Percentiles rank a stretch among this genome's conserved stretches.
phyloP scores from a whole-genome alignment of 2,797 vertebrate genomes.

The Amblyopsis hoosieri region DNA sequence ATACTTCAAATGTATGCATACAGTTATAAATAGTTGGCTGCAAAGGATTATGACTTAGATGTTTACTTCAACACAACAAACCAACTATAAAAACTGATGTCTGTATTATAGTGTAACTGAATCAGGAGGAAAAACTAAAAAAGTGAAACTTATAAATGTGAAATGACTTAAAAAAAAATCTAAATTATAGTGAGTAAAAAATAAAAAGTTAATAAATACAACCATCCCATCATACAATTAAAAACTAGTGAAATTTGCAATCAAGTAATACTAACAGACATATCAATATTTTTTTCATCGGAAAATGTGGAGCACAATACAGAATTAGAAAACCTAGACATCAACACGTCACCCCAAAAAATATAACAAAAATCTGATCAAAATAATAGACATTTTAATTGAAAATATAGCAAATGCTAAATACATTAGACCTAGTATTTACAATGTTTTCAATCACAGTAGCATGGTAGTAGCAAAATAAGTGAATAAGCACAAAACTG shows the following conservation, averaged over 20 bases:
- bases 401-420: conserved; percentile 99
- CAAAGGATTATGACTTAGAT: conserved; percentile 99
- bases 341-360: conserved; percentile 98
- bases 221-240: conserved; percentile 99
- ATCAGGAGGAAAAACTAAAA: conserved; percentile 99
- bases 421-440: conserved; percentile 99
- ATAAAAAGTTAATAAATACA: conserved; percentile 99
- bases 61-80: conserved; percentile 98
- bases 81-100: conserved; percentile 99
- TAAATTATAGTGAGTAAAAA: conserved; percentile 98
- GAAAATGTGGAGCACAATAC: conserved; percentile 97
- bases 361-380: conserved; percentile 98
- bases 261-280: conserved; percentile 99
- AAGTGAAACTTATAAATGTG: conserved; percentile 97
- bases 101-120: conserved; percentile 96
- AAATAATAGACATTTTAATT: conserved; percentile 99
- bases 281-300: conserved; percentile 97
- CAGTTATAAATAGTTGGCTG: conserved; percentile 99
- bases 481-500: conserved; percentile 99
- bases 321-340: conserved; percentile 99
- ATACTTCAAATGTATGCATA: conserved; percentile 99
- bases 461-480: conserved; percentile 99
- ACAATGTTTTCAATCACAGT: conserved; percentile 99
- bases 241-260: conserved; percentile 99
- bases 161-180: conserved; percentile 96